These are phyloP conservation scores for Tamandua tetradactyla DNA, from an alignment of 2,797 vertebrate genomes.

Conservation along the genomic window DNA sequence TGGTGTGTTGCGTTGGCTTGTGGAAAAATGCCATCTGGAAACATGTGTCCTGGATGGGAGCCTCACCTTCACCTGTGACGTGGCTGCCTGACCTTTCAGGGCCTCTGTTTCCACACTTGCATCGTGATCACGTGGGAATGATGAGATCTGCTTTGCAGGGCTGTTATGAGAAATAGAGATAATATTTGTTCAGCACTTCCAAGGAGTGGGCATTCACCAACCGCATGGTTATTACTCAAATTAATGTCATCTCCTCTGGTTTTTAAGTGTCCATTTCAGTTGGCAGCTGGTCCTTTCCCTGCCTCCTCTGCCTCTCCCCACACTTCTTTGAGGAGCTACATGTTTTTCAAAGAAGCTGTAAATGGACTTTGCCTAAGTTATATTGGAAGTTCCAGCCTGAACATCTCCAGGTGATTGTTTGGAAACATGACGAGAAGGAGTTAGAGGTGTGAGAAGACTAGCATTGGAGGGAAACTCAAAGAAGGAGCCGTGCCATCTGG, in stretches of 20 bases:
- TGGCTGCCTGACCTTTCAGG: accelerated
- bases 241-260: neutral
- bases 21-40: neutral
- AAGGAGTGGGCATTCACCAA: too few relatives aligned
- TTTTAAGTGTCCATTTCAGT: neutral
- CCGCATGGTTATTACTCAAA: neutral
- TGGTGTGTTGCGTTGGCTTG: neutral
- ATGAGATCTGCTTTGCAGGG: neutral
- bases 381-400: neutral
- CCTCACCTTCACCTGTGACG: neutral
- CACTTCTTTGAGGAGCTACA: neutral
- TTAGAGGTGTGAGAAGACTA: neutral
- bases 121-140: accelerated
- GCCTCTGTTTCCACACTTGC: neutral
- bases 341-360: neutral
- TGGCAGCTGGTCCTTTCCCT: neutral
- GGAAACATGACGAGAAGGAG: neutral
- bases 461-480: neutral
- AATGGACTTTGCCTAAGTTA: neutral
- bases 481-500: neutral
- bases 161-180: neutral
- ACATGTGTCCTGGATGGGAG: neutral
- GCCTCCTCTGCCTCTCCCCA: neutral
- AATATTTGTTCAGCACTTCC: neutral
- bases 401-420: neutral